Evolutionary conservation across 2,888 invertebrate species (phyloP).

Genomic region (Patella depressa): DNA sequence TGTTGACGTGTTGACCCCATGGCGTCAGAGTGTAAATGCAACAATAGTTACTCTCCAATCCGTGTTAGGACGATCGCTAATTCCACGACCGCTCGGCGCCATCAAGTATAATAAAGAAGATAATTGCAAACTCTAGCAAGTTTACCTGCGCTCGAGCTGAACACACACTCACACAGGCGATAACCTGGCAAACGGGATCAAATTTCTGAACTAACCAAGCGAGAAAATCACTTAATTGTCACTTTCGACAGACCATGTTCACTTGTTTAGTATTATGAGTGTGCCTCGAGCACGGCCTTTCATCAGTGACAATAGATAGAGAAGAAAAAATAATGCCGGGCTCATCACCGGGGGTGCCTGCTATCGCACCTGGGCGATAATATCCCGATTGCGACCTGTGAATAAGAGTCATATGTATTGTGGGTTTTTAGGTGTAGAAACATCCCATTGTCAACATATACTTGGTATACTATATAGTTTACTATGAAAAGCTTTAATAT

Average conservation of each 20-base stretch:
- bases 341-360: neutral
- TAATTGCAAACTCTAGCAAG: conserved; percentile 1
- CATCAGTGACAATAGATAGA: neutral
- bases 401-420: too few species aligned
- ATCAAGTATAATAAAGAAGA: neutral
- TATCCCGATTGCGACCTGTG: too few species aligned
- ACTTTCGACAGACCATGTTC: conserved; percentile 7
- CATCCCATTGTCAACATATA: too few species aligned
- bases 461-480: too few species aligned
- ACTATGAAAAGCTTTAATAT: too few species aligned
- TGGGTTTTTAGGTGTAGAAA: too few species aligned
- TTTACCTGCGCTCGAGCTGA: neutral
- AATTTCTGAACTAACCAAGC: conserved; percentile 9
- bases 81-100: conserved; percentile 10
- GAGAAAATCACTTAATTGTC: conserved; percentile 2
- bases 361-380: neutral
- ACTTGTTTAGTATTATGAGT: neutral
- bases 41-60: neutral
- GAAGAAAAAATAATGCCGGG: neutral
- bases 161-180: conserved; percentile 1
- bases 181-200: conserved; percentile 5
- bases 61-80: conserved; percentile 9
- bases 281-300: neutral
- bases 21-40: conserved; percentile 1
- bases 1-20: neutral